phyloP scores from a whole-genome alignment of 2,888 invertebrate species.

The Laspeyria flexula region DNA sequence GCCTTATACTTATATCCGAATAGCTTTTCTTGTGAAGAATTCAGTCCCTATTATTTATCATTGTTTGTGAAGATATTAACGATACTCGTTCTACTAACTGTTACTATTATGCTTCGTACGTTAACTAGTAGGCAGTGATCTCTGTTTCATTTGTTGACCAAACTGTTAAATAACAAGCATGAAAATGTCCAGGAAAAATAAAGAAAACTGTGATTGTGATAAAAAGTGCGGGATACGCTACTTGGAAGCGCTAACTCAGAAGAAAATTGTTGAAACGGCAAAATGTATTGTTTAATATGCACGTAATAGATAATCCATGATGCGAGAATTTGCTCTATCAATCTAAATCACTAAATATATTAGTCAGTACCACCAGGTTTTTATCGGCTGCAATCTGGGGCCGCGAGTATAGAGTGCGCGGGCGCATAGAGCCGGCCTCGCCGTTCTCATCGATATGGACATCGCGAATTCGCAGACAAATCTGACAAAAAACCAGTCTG shows the following conservation, averaged over 20 bases:
- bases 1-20: background rate
- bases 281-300: constrained; percentile 10
- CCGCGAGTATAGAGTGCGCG: constrained; percentile 47
- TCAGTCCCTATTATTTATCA: background rate
- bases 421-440: constrained; percentile 50
- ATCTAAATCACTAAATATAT: constrained; percentile 27
- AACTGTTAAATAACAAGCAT: background rate
- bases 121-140: background rate
- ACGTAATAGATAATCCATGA: constrained; percentile 3
- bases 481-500: constrained; percentile 62
- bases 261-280: constrained; percentile 1
- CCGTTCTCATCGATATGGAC: constrained; percentile 51
- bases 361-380: constrained; percentile 18
- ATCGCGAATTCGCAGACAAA: constrained; percentile 56
- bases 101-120: background rate
- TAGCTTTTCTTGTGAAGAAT: background rate
- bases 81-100: background rate
- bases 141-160: background rate
- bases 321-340: constrained; percentile 12
- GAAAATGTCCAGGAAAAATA: constrained; percentile 7
- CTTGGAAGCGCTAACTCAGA: constrained; percentile 1
- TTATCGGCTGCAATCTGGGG: constrained; percentile 33
- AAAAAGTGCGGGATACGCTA: background rate
- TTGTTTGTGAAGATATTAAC: background rate
- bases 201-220: constrained; percentile 8